Evolutionary conservation across 2,797 vertebrate genomes (phyloP), one percentile per base, ranked within the genome.

Genomic region (Sebastolobus alascanus): DNA sequence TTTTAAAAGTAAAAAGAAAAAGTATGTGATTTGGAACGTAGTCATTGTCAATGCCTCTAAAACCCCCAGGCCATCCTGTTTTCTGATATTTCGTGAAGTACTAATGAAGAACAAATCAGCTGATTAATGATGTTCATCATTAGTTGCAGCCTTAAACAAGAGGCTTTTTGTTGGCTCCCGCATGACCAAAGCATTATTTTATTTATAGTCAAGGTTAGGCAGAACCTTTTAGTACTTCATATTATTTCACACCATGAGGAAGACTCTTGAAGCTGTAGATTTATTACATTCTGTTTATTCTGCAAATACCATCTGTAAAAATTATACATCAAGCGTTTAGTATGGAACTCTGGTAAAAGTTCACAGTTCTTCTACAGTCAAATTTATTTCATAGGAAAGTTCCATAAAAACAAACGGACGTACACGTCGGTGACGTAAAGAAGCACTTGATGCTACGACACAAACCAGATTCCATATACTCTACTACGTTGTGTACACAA

Each of bases 261-360:
- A 20, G 25, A 68, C 58, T 71, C 40, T 55, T 33, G 10, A 35
- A 77, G 25, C 33, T 52, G 46, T 29, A 75, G 4, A 40, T 87
- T 84, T 85, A 85, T 92, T 90, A 91, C 90, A 90, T 93, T 94
- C 87, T 82, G 81, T 96, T 96, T 96, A 96, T 96, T 96, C 91
- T 95, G 94, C 93, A 96, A 96, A 96, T 93, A 90, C 84, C 89
- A 92, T 94, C 87, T 94, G 94, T 96, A 95, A 96, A 96, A 96
- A 95, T 93, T 89, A 92, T 93, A 95, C 95, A 95, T 92, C 91
- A 93, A 92, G 85, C 91, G 16, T 52, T 91, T 93, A 86, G 82
- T 91, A 91, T 87, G 90, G 88, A 95, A 94, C 89, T 87, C 85
- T 76, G 80, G 80, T 90, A 84, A 91, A 93, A 93, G 90, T 89